These are phyloP conservation scores for Pissodes strobi DNA, from an alignment of 1,140 invertebrate species.

Conservation along the genomic window DNA sequence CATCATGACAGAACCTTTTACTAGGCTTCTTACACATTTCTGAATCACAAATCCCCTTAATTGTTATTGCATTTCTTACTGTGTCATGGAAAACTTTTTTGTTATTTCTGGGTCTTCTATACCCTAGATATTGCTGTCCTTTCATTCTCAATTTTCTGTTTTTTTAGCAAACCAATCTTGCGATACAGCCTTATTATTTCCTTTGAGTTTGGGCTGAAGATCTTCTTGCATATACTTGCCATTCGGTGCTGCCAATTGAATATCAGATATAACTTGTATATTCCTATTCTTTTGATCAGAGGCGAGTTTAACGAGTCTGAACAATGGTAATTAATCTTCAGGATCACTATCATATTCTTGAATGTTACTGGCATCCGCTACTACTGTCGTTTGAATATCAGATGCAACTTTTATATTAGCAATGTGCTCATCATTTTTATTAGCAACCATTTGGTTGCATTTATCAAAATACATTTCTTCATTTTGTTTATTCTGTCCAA, in stretches of 20 bases:
- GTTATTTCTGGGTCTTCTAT: neutral
- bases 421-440: neutral
- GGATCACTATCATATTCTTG: constrained; percentile 6
- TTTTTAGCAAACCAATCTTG: neutral
- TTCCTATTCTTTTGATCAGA: neutral
- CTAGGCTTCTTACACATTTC: neutral
- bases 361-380: neutral
- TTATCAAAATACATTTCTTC: constrained; percentile 6
- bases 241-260: neutral
- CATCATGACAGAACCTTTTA: neutral
- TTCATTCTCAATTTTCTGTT: constrained; percentile 5
- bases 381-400: neutral
- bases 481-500: neutral
- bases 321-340: constrained; percentile 2
- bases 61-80: constrained; percentile 2
- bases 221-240: neutral
- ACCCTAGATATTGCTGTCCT: constrained; percentile 4
- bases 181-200: neutral
- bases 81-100: constrained; percentile 4
- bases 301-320: constrained; percentile 1
- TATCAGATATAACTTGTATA: constrained; percentile 3
- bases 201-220: neutral
- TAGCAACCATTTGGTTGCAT: too few species aligned
- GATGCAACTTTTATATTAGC: neutral
- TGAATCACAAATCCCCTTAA: neutral